Conservation (phyloP, 2,888 invertebrate genomes). For the Meloe dianella region DNA sequence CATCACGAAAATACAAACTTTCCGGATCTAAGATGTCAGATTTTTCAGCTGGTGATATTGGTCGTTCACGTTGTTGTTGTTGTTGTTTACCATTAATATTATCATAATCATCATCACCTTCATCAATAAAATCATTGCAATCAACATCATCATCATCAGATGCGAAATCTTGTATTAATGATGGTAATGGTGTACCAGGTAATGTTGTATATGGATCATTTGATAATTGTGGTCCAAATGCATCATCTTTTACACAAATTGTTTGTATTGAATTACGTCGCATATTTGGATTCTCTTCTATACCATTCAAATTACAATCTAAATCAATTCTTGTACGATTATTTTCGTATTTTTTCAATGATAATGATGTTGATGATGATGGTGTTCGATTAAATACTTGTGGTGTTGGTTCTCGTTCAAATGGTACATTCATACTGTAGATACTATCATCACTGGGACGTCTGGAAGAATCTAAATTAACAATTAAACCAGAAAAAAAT, state of each 20-base stretch:
- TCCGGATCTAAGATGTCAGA: slow-evolving; percentile 67
- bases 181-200: slow-evolving; percentile 58
- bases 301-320: slow-evolving; percentile 49
- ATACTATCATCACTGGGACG: slow-evolving; percentile 54
- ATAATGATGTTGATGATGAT: slow-evolving; percentile 20
- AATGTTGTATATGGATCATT: slow-evolving; percentile 47
- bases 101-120: background rate
- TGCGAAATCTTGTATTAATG: slow-evolving; percentile 51
- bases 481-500: slow-evolving; percentile 10
- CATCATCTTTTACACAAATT: slow-evolving; percentile 54
- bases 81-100: background rate
- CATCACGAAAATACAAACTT: slow-evolving; percentile 77
- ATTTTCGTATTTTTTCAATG: slow-evolving; percentile 38
- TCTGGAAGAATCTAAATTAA: slow-evolving; percentile 49
- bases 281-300: slow-evolving; percentile 52
- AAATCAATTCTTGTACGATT: slow-evolving; percentile 39
- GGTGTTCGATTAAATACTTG: slow-evolving; percentile 43
- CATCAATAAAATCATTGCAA: background rate
- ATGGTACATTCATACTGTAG: slow-evolving; percentile 49
- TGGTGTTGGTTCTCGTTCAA: slow-evolving; percentile 44
- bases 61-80: background rate
- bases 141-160: background rate
- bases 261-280: slow-evolving; percentile 48
- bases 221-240: slow-evolving; percentile 62
- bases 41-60: slow-evolving; percentile 50